Conservation (phyloP, 2,888 invertebrate species). For the Hyppa rectilinea region DNA sequence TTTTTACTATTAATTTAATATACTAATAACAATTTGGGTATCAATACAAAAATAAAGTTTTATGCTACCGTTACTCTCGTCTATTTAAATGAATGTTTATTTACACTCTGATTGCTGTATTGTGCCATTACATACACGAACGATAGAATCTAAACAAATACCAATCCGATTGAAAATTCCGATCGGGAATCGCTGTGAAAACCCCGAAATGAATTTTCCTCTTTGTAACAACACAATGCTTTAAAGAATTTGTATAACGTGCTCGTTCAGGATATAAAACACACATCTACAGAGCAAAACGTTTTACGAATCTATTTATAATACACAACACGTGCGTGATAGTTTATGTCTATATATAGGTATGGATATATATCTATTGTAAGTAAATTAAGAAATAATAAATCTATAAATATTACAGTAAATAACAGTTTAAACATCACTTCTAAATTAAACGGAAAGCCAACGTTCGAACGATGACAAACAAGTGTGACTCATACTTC, state of each 20-base stretch:
- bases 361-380: too few species aligned
- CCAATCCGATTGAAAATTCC: conserved; percentile 31
- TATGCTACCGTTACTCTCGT: neutral
- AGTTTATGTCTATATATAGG: too few species aligned
- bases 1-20: too few species aligned
- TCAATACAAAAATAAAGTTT: neutral
- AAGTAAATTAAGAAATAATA: too few species aligned
- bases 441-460: too few species aligned
- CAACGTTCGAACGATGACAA: too few species aligned
- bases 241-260: conserved; percentile 31
- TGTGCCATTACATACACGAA: conserved; percentile 1
- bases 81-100: conserved; percentile 3
- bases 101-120: conserved; percentile 1
- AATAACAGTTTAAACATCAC: too few species aligned
- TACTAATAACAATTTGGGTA: too few species aligned
- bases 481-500: too few species aligned
- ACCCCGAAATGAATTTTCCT: conserved; percentile 41
- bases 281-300: neutral
- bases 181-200: conserved; percentile 9
- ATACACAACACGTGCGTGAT: neutral
- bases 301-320: neutral
- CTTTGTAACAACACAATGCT: conserved; percentile 36
- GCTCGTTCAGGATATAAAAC: conserved; percentile 21
- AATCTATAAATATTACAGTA: too few species aligned
- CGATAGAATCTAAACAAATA: conserved; percentile 33